Evolutionary conservation across 2,113 vertebrate species (phyloP), one percentile per base, ranked within the genome.

Genomic region (Accipiter cooperii): DNA sequence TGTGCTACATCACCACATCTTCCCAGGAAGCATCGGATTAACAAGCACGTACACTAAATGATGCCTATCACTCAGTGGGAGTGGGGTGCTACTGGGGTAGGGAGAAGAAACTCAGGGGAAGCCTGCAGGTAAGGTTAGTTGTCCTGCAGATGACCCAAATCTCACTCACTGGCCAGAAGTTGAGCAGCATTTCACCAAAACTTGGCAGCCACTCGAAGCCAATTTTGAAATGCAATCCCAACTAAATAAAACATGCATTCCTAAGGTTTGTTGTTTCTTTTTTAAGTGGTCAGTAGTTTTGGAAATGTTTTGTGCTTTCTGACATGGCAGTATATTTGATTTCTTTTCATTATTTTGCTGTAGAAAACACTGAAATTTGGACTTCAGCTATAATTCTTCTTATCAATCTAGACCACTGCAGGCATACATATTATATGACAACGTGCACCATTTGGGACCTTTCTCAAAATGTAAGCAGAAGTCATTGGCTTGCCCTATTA

Each of bases 11-110:
- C 46, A 29, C 25, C 61, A 10, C 9, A 7, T 12, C 65, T 68
- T 57, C 29, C 47, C 64, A 17, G 64, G 20, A 79, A 65, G 34
- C 57, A 58, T 0, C 26, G 13, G 6, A n/a, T 0, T 24, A 33
- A 22, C 2, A 52, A 40, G 3, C 0, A 0, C 0, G 12, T 1
- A 12, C 31, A 44, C 3, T 58, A 9, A 44, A 3, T 0, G 18
- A 7, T 5, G 10, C 57, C 52, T 12, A 60, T 40, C 52, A 4
- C 33, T 26, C 1, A 0, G 31, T 2, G 13, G 26, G 26, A 69
- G 18, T 3, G 19, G 31, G 22, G 26, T 4, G 4, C 22, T 25
- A 3, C 44, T 1, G 12, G 5, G 21, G 24, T 52, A 58, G 11
- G 25, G 31, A 49, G 22, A 42, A 29, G 22, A 42, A 29, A 19